Evolutionary conservation across 2,888 invertebrate species (phyloP).

Genomic region (Mythimna pallens): DNA sequence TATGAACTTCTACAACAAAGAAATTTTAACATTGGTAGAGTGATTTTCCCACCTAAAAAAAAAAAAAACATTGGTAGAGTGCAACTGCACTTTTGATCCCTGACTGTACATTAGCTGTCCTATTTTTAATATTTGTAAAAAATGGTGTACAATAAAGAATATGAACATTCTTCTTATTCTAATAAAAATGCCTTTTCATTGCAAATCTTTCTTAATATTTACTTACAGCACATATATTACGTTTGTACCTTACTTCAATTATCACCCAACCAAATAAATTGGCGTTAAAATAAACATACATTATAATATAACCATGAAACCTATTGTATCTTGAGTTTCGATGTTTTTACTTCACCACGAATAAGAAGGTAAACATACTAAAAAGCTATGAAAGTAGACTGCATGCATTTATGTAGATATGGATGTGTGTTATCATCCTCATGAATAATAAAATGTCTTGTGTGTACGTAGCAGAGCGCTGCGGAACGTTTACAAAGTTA

Average conservation of each 20-base stretch:
- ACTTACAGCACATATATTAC: neutral
- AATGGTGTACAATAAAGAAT: too few relatives aligned
- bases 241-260: constrained; percentile 4
- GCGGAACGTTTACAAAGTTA: constrained; percentile 27
- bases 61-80: too few relatives aligned
- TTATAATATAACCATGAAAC: neutral
- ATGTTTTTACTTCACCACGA: neutral
- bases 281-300: neutral
- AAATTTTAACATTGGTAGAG: too few relatives aligned
- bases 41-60: too few relatives aligned
- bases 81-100: too few relatives aligned
- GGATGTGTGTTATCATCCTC: constrained; percentile 21
- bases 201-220: neutral
- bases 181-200: constrained; percentile 8
- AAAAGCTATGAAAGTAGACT: constrained; percentile 13
- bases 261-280: neutral
- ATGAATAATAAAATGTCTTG: constrained; percentile 50
- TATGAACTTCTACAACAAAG: too few relatives aligned
- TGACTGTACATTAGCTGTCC: too few relatives aligned
- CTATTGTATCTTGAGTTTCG: neutral
- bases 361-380: neutral
- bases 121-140: too few relatives aligned
- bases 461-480: constrained; percentile 29
- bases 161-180: neutral
- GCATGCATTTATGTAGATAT: constrained; percentile 25